Conservation (phyloP, 2,888 invertebrate genomes). For the Mimachlamys varia region DNA sequence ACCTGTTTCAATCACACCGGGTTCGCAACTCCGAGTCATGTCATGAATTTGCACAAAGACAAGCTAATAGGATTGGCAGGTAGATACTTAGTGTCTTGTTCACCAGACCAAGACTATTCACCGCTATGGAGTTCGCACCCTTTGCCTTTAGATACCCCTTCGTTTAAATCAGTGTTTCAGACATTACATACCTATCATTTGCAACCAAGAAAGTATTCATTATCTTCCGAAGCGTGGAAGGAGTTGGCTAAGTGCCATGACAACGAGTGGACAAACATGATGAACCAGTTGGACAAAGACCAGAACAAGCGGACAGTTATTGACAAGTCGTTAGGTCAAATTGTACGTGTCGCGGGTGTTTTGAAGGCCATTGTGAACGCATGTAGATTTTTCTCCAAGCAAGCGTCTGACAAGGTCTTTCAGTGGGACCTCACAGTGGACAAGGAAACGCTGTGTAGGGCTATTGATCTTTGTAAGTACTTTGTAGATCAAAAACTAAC, state of each 20-base stretch:
- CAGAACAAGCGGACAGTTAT: conserved; percentile 54
- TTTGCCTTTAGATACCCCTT: conserved; percentile 39
- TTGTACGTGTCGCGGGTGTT: conserved; percentile 59
- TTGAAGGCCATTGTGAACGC: conserved; percentile 55
- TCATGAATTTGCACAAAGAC: conserved; percentile 54
- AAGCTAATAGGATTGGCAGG: conserved; percentile 53
- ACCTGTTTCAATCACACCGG: conserved; percentile 56
- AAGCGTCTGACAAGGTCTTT: not conserved
- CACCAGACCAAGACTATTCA: conserved; percentile 50
- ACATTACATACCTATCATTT: conserved; percentile 51
- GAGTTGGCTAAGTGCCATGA: conserved; percentile 59
- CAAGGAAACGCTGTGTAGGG: conserved; percentile 50
- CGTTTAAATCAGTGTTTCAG: conserved; percentile 51
- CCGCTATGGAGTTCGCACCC: conserved; percentile 38
- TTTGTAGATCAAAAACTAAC: conserved; percentile 63
- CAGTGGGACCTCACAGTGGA: conserved; percentile 50
- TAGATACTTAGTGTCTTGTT: conserved; percentile 58
- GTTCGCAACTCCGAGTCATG: conserved; percentile 56
- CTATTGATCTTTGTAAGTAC: conserved; percentile 58
- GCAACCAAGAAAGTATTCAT: conserved; percentile 51
- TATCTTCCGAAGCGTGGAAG: conserved; percentile 55
- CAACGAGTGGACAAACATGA: conserved; percentile 60
- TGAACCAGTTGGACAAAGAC: conserved; percentile 57
- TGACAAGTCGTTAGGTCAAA: conserved; percentile 60
- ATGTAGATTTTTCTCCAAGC: conserved; percentile 48